A percentile compares a stretch with the other conserved stretches of the same genome.
Conservation (phyloP, 2,797 vertebrate genomes). For the Mareca strepera region DNA sequence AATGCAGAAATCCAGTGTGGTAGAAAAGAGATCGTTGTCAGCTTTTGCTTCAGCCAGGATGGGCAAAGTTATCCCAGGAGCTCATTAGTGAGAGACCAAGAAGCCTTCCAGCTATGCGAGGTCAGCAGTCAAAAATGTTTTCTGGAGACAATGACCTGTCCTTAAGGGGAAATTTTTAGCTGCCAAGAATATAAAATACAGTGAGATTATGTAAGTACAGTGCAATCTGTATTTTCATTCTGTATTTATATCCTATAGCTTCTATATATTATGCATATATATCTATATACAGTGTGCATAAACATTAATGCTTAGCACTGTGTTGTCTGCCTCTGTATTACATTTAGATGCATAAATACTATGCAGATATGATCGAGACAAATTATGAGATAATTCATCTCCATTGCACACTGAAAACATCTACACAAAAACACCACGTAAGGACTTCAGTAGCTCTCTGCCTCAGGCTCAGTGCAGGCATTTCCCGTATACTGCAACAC, state of each 20-base stretch:
- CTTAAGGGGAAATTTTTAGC: not conserved
- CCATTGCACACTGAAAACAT: not conserved
- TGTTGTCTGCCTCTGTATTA: not conserved
- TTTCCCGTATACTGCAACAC: not conserved
- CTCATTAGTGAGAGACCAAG: conserved; percentile 16
- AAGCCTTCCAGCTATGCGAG: conserved; percentile 3
- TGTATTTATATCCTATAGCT: not conserved
- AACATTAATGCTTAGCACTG: fast-evolving
- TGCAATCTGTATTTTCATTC: not conserved
- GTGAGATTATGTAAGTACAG: not conserved
- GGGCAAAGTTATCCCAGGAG: not conserved
- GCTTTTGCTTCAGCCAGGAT: not conserved
- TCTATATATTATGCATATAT: not conserved
- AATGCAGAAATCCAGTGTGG: not conserved
- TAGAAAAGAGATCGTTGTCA: not conserved
- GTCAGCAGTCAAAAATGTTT: conserved; percentile 11
- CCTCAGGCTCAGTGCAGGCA: not conserved
- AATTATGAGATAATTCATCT: fast-evolving
- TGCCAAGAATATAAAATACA: not conserved
- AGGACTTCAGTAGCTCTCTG: not conserved
- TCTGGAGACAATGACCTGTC: not conserved
- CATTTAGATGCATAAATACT: not conserved
- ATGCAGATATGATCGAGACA: not conserved
- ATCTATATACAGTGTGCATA: not conserved
- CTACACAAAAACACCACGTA: not conserved